These are phyloP conservation scores for Chironomus tepperi DNA, from an alignment of 1,140 invertebrate species.

Conservation along the genomic window DNA sequence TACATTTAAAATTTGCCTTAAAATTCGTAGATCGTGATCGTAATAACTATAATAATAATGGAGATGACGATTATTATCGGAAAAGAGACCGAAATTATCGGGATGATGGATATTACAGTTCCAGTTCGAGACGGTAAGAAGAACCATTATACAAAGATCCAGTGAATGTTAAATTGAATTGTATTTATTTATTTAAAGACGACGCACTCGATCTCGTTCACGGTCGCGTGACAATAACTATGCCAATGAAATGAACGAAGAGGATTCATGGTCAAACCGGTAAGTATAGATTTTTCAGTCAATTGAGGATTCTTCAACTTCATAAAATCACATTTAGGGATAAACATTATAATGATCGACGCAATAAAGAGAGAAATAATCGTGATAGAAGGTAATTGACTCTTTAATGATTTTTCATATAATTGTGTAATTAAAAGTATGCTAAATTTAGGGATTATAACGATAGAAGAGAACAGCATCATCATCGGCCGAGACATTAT, in stretches of 20 bases:
- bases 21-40: not conserved
- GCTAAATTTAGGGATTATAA: slow-evolving; percentile 25
- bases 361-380: slow-evolving; percentile 31
- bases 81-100: not conserved
- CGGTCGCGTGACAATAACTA: slow-evolving; percentile 27
- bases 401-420: slow-evolving; percentile 30
- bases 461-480: slow-evolving; percentile 25
- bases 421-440: slow-evolving; percentile 25
- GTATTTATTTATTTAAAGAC: slow-evolving; percentile 22
- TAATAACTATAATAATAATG: not conserved
- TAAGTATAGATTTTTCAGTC: not conserved
- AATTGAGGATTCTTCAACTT: not conserved
- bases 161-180: not conserved
- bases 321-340: slow-evolving; percentile 30
- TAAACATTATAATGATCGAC: slow-evolving; percentile 31
- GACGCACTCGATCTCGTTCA: slow-evolving; percentile 27
- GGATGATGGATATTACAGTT: slow-evolving; percentile 1
- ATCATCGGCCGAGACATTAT: slow-evolving; percentile 28
- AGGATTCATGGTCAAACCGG: slow-evolving; percentile 25
- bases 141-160: not conserved
- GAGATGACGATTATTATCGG: not conserved
- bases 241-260: slow-evolving; percentile 30
- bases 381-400: slow-evolving; percentile 28
- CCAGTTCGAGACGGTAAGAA: not conserved
- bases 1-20: slow-evolving; percentile 17